Percentiles rank a stretch among this genome's conserved stretches.
These are phyloP conservation scores for Nicator chloris DNA, from an alignment of 2,113 vertebrate genomes.

Conservation along the genomic window DNA sequence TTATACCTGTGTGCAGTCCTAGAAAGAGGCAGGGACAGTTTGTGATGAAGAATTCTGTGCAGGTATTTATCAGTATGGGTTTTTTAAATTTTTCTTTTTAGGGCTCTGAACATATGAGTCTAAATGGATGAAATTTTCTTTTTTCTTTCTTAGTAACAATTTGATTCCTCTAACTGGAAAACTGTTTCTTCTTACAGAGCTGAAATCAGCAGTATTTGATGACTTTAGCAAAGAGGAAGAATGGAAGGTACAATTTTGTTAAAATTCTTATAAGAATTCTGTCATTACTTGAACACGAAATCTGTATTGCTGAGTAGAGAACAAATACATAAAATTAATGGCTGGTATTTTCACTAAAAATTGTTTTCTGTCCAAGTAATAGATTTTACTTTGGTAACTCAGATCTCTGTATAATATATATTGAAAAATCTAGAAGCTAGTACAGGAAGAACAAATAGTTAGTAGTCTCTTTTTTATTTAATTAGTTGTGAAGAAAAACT, in stretches of 20 bases:
- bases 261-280: not conserved
- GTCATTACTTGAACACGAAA: not conserved
- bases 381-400: not conserved
- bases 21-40: not conserved
- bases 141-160: not conserved
- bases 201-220: conserved; percentile 75
- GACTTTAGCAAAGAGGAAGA: conserved; percentile 77
- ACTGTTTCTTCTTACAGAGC: conserved; percentile 58
- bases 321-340: not conserved
- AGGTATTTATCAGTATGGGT: not conserved
- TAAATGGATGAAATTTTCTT: not conserved
- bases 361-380: not conserved
- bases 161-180: not conserved
- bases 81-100: not conserved
- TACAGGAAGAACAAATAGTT: not conserved
- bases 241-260: conserved; percentile 75
- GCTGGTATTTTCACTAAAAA: not conserved
- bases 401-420: not conserved
- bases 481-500: not conserved
- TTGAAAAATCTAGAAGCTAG: not conserved
- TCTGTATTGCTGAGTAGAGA: not conserved
- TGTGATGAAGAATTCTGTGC: not conserved
- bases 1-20: not conserved
- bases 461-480: not conserved
- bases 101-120: not conserved